Conservation (phyloP, 92 coral and sea anemone species). For the Umimayanthus chanpuru region DNA sequence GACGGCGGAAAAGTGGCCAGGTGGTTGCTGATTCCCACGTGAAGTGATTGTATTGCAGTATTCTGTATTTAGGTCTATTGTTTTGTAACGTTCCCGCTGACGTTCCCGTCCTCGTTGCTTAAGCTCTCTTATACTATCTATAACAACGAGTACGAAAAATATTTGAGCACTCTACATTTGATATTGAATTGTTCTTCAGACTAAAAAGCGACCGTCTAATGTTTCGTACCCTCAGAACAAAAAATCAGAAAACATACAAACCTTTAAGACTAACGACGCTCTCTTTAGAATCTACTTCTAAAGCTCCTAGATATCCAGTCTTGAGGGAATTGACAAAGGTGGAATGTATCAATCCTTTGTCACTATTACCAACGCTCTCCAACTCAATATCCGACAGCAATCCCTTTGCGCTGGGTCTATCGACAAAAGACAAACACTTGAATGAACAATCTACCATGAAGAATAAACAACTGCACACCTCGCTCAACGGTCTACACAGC, state of each 20-base stretch:
- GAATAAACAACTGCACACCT: not conserved
- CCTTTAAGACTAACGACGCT: constrained; percentile 3
- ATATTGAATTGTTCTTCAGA: too few species aligned
- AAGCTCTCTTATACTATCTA: too few species aligned
- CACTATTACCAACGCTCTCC: constrained; percentile 13
- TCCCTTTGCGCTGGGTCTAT: constrained; percentile 3
- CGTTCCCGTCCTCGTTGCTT: too few species aligned
- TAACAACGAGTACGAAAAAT: too few species aligned
- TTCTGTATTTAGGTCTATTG: too few species aligned
- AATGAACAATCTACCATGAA: not conserved
- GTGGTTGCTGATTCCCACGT: too few species aligned
- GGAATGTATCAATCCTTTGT: not conserved
- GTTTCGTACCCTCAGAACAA: not conserved
- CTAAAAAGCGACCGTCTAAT: too few species aligned
- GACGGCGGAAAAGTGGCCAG: too few species aligned
- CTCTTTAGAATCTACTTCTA: not conserved
- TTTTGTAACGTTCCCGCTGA: too few species aligned
- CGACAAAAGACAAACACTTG: not conserved
- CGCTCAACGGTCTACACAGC: too few species aligned
- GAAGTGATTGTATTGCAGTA: too few species aligned
- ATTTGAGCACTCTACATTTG: too few species aligned
- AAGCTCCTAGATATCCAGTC: not conserved
- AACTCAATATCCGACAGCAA: not conserved
- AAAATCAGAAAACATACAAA: not conserved
- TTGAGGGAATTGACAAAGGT: not conserved